phyloP scores from a whole-genome alignment of 2,797 vertebrate genomes.

The Muraenolepis orangiensis region DNA sequence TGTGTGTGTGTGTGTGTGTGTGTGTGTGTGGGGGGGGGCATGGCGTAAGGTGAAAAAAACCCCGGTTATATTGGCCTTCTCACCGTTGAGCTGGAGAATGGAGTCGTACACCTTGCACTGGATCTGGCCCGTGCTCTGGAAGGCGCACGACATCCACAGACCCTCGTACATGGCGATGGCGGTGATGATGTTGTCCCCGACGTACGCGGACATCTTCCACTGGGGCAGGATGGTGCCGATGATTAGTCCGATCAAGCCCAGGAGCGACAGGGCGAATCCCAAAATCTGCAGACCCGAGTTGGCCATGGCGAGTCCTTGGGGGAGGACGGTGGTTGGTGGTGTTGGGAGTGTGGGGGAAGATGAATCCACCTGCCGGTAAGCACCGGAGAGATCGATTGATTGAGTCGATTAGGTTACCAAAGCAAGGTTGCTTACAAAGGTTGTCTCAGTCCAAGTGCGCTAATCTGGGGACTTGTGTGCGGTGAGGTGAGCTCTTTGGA shows the following conservation, averaged over 20 bases:
- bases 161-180: constrained; percentile 84
- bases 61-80: no score
- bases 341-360: constrained; percentile 13
- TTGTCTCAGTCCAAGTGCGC: not conserved
- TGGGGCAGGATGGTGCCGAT: constrained; percentile 83
- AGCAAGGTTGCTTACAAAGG: not conserved
- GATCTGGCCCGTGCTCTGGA: constrained; percentile 85
- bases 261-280: constrained; percentile 77
- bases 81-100: constrained; percentile 80
- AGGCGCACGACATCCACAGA: constrained; percentile 88
- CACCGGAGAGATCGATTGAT: not conserved
- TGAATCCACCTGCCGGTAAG: not conserved
- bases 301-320: constrained; percentile 70
- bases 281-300: constrained; percentile 83
- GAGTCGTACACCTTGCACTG: constrained; percentile 89
- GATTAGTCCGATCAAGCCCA: constrained; percentile 81
- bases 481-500: not conserved
- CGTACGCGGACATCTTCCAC: constrained; percentile 88
- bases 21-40: no score
- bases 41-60: no score
- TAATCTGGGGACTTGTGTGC: not conserved
- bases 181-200: constrained; percentile 86
- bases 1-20: no score
- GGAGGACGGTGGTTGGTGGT: not conserved
- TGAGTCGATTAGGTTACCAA: not conserved